Evolutionary conservation across 1,140 invertebrate species (phyloP).

Genomic region (Lordiphosa collinella): DNA sequence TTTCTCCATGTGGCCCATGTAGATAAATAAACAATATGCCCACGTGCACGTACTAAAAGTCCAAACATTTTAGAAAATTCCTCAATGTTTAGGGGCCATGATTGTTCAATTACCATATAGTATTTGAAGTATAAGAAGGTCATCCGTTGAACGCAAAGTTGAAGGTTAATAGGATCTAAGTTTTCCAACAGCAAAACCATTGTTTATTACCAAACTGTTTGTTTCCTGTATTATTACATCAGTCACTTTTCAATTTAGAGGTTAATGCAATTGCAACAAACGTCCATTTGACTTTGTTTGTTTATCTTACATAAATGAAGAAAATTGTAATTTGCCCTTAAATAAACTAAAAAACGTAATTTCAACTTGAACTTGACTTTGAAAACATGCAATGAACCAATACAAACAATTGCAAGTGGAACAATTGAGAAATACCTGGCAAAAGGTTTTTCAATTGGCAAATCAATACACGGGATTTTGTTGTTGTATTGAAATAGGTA

Average conservation of each 20-base stretch:
- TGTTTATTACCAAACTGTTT: background rate
- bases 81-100: background rate
- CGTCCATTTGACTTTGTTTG: slow-evolving; percentile 57
- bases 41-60: background rate
- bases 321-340: slow-evolving; percentile 33
- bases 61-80: background rate
- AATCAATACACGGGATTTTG: slow-evolving; percentile 35
- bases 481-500: slow-evolving; percentile 10
- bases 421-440: slow-evolving; percentile 66
- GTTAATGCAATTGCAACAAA: slow-evolving; percentile 38
- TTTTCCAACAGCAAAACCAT: background rate
- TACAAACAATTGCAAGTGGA: slow-evolving; percentile 10
- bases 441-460: slow-evolving; percentile 47
- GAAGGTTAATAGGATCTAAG: background rate
- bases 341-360: slow-evolving; percentile 31
- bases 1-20: slow-evolving; percentile 16
- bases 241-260: slow-evolving; percentile 25
- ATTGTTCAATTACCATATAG: background rate
- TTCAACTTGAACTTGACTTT: slow-evolving; percentile 69
- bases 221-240: slow-evolving; percentile 14
- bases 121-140: too few species aligned
- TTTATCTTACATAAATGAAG: slow-evolving; percentile 41
- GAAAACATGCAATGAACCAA: slow-evolving; percentile 18
- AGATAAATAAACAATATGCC: slow-evolving; percentile 47
- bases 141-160: too few species aligned